Percentiles rank a stretch among this genome's conserved stretches.
phyloP scores from a whole-genome alignment of 2,797 vertebrate genomes.

The Carduelis carduelis region DNA sequence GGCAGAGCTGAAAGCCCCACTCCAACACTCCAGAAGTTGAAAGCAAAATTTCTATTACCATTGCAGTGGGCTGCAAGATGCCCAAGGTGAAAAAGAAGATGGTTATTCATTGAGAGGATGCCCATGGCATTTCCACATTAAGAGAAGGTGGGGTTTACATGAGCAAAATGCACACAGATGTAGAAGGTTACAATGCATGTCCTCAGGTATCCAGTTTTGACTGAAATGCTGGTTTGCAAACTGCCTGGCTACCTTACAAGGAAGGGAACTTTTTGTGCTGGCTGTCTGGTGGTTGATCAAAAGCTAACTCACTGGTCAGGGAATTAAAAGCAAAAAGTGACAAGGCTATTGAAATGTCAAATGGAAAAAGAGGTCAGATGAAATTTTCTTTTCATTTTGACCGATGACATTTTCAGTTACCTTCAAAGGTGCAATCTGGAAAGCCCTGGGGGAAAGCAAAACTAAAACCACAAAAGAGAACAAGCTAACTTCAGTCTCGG shows the following conservation, averaged over 20 bases:
- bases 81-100: background rate
- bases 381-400: conserved; percentile 45
- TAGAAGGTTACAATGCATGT: background rate
- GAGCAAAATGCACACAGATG: background rate
- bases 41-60: background rate
- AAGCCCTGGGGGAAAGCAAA: conserved; percentile 1
- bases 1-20: background rate
- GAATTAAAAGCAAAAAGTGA: background rate
- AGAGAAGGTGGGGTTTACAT: background rate
- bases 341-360: conserved; percentile 48
- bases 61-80: background rate
- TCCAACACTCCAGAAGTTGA: background rate
- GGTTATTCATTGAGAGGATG: background rate
- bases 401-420: conserved; percentile 55
- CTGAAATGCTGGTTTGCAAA: background rate
- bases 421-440: background rate
- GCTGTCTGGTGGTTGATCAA: background rate
- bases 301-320: background rate
- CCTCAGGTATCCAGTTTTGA: background rate
- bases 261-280: background rate
- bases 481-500: rapidly evolving
- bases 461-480: background rate
- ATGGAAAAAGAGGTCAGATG: conserved; percentile 23
- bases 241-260: background rate
- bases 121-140: background rate